Conservation (phyloP, 2,113 vertebrate species). For the Pseudorasbora parva region DNA sequence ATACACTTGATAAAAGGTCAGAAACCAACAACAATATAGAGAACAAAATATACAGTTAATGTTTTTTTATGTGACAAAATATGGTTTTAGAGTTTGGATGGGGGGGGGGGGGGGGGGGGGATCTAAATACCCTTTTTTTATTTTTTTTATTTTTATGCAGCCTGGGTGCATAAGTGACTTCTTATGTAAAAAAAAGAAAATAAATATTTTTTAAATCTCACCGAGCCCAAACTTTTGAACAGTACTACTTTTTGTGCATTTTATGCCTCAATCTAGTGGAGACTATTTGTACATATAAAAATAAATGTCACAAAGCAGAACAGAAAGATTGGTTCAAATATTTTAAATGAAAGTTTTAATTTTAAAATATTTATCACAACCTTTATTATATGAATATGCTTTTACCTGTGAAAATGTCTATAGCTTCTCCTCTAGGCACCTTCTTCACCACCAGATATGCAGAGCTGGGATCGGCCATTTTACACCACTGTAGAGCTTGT, state of each 20-base stretch:
- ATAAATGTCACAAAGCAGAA: background rate
- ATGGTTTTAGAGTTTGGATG: background rate
- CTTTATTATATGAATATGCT: background rate
- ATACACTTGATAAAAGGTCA: background rate
- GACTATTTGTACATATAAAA: background rate
- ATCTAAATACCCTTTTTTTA: too few species aligned
- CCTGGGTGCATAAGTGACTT: too few species aligned
- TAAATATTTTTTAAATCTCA: too few species aligned
- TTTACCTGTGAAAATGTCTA: conserved; percentile 91
- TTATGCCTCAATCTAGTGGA: background rate
- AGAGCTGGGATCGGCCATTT: conserved; percentile 88
- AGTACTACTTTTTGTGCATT: background rate
- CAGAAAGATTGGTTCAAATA: background rate
- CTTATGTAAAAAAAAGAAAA: too few species aligned
- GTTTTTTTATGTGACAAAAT: background rate
- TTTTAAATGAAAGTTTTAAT: too few species aligned
- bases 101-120: too few species aligned
- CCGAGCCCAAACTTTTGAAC: background rate
- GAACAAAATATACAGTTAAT: background rate
- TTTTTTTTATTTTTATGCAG: too few species aligned
- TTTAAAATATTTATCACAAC: background rate
- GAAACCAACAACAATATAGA: background rate
- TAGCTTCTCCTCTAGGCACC: conserved; percentile 83
- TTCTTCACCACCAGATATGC: conserved; percentile 91
- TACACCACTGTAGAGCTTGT: conserved; percentile 96